These are phyloP conservation scores for Scaptomyza pallida DNA, from an alignment of 1,140 invertebrate species.

Conservation along the genomic window DNA sequence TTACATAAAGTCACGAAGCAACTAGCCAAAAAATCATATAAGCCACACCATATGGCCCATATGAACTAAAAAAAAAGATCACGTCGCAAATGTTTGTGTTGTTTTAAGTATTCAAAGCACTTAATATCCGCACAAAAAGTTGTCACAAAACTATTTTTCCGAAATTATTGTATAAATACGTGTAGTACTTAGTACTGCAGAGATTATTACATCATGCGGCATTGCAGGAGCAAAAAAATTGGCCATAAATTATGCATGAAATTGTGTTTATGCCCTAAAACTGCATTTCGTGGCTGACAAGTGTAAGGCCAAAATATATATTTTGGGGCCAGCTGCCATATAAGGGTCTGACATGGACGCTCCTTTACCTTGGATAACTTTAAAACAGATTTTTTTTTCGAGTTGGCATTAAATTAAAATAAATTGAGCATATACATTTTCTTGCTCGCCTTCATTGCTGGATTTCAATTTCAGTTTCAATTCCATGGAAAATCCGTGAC, in stretches of 20 bases:
- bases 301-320: constrained; percentile 28
- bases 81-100: constrained; percentile 60
- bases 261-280: constrained; percentile 52
- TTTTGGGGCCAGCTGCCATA: constrained; percentile 54
- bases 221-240: constrained; percentile 7
- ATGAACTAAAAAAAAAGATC: constrained; percentile 23
- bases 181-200: constrained; percentile 29
- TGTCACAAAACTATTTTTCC: constrained; percentile 49
- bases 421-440: constrained; percentile 77
- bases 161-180: constrained; percentile 30
- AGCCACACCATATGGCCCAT: constrained; percentile 38
- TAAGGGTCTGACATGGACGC: constrained; percentile 63
- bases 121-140: constrained; percentile 37
- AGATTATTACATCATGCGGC: constrained; percentile 35
- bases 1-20: constrained; percentile 47
- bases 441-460: constrained; percentile 35
- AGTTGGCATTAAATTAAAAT: constrained; percentile 73
- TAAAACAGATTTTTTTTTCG: constrained; percentile 15
- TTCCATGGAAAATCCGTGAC: constrained; percentile 73
- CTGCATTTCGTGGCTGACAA: constrained; percentile 62
- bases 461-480: constrained; percentile 73
- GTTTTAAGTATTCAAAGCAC: constrained; percentile 45
- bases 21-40: constrained; percentile 1
- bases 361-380: constrained; percentile 68
- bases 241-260: constrained; percentile 35